Percentiles rank a stretch among this genome's conserved stretches.
phyloP scores from a whole-genome alignment of 2,888 invertebrate species.

The Amblyjoppa fuscipennis region DNA sequence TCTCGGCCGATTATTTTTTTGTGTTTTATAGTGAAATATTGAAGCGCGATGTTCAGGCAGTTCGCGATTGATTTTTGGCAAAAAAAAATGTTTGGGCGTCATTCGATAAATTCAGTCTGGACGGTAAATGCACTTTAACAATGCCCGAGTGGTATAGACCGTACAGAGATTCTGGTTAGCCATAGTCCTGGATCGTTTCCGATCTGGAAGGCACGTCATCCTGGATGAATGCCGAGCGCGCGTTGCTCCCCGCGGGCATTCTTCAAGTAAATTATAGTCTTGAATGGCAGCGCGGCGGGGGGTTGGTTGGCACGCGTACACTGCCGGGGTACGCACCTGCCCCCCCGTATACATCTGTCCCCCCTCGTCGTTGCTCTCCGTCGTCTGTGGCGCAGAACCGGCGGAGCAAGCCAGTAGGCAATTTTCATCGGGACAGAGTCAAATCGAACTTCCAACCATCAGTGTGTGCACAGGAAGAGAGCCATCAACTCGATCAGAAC shows the following conservation, averaged over 20 bases:
- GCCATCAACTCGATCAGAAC: conserved; percentile 23
- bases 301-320: conserved; percentile 85
- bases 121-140: conserved; percentile 47
- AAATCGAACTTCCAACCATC: conserved; percentile 53
- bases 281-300: conserved; percentile 84
- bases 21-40: too few relatives aligned
- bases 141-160: conserved; percentile 27
- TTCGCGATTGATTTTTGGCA: not conserved
- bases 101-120: conserved; percentile 4
- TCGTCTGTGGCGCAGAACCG: conserved; percentile 48
- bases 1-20: not conserved
- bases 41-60: not conserved
- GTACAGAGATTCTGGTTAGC: conserved; percentile 37
- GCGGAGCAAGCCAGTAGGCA: conserved; percentile 27
- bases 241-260: conserved; percentile 77
- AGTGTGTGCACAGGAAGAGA: conserved; percentile 19
- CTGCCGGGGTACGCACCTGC: conserved; percentile 81
- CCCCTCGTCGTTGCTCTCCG: conserved; percentile 74
- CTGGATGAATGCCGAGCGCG: conserved; percentile 77
- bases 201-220: conserved; percentile 73
- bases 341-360: conserved; percentile 84
- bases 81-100: conserved; percentile 24
- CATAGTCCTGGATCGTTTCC: conserved; percentile 57
- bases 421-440: conserved; percentile 68
- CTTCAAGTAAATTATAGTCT: conserved; percentile 85